These are phyloP conservation scores for Lissonota sp. DNA, from an alignment of 2,888 invertebrate genomes.

Conservation along the genomic window DNA sequence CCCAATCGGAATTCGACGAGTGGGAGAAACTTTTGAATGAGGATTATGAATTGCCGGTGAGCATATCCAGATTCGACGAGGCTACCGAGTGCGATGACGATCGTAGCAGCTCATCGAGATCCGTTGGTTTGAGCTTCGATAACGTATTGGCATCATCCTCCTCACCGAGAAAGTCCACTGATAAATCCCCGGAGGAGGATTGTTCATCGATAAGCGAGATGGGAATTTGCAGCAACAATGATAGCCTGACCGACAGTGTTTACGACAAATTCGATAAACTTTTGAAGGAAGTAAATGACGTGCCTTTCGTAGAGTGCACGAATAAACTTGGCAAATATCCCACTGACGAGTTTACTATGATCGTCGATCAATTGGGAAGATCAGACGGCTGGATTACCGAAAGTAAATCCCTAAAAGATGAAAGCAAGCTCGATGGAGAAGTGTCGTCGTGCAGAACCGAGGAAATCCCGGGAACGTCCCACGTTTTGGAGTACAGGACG, in stretches of 20 bases:
- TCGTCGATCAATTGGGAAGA: neutral
- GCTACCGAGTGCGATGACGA: conserved; percentile 49
- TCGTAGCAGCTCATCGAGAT: conserved; percentile 43
- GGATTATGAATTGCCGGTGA: conserved; percentile 33
- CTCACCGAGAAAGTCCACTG: conserved; percentile 1
- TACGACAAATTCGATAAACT: conserved; percentile 53
- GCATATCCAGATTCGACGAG: conserved; percentile 30
- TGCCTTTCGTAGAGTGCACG: conserved; percentile 36
- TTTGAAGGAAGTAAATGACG: conserved; percentile 52
- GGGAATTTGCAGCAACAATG: conserved; percentile 47
- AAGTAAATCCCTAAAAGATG: neutral
- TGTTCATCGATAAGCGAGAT: conserved; percentile 46
- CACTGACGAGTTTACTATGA: conserved; percentile 17
- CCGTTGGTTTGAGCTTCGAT: conserved; percentile 15
- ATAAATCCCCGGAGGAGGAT: conserved; percentile 32
- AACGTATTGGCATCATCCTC: conserved; percentile 18
- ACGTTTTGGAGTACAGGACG: conserved; percentile 8
- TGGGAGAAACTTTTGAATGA: conserved; percentile 57
- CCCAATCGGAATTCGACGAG: conserved; percentile 60
- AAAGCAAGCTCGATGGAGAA: neutral
- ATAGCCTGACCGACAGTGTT: conserved; percentile 45
- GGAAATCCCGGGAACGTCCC: neutral
- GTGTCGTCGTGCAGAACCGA: neutral
- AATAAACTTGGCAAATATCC: conserved; percentile 31
- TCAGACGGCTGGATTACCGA: neutral